These are phyloP conservation scores for Tadarida brasiliensis DNA, from an alignment of 2,797 vertebrate genomes.

Conservation along the genomic window DNA sequence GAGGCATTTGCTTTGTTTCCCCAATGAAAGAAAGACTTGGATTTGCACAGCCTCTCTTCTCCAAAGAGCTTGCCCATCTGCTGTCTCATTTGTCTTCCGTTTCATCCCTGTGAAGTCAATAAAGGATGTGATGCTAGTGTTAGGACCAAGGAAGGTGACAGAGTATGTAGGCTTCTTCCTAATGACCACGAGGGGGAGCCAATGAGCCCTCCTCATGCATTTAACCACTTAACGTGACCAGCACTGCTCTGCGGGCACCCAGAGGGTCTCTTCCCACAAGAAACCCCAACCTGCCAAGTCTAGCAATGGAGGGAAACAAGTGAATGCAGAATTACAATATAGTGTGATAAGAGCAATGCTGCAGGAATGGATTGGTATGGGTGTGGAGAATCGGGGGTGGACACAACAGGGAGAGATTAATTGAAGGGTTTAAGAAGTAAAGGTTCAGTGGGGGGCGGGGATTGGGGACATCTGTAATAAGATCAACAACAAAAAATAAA, in stretches of 20 bases:
- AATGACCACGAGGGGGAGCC: conserved; percentile 63
- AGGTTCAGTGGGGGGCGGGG: background rate
- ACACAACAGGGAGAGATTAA: background rate
- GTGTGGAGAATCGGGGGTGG: background rate
- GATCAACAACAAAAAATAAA: too few species aligned
- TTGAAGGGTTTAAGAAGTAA: background rate
- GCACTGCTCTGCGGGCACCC: background rate
- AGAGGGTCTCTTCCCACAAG: background rate
- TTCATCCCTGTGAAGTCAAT: background rate
- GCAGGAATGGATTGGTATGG: background rate
- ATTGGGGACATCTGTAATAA: too few species aligned
- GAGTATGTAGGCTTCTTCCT: background rate
- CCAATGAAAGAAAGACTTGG: conserved; percentile 53
- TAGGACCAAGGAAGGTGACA: background rate
- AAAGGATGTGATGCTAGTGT: background rate
- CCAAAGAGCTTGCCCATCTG: conserved; percentile 37
- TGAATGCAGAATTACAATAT: background rate
- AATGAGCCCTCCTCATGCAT: background rate
- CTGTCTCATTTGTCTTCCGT: background rate
- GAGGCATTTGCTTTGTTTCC: conserved; percentile 61
- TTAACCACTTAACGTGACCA: background rate
- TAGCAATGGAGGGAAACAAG: background rate
- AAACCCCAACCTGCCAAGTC: background rate
- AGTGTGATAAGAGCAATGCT: background rate
- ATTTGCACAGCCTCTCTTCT: conserved; percentile 38